These are phyloP conservation scores for Phalacrocorax carbo DNA, from an alignment of 2,113 vertebrate species.

Conservation along the genomic window DNA sequence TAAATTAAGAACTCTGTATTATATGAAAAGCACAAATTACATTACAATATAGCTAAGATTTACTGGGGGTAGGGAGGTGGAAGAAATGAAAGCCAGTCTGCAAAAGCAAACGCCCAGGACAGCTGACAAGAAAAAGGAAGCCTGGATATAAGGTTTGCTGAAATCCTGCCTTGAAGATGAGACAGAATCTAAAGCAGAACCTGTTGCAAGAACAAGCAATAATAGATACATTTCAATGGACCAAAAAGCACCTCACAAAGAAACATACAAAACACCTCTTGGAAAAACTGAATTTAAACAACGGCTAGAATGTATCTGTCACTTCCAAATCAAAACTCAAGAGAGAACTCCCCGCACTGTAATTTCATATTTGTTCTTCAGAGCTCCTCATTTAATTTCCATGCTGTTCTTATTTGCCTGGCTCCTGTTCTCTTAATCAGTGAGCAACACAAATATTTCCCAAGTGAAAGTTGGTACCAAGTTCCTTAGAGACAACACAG, in stretches of 20 bases:
- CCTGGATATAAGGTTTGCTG: not conserved
- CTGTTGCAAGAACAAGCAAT: not conserved
- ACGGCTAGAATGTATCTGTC: not conserved
- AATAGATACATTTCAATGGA: not conserved
- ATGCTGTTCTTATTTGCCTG: not conserved
- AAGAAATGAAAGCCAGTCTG: not conserved
- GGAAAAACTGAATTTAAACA: not conserved
- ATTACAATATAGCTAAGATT: not conserved
- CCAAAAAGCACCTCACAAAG: not conserved
- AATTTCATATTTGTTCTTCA: not conserved
- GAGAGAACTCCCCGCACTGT: not conserved
- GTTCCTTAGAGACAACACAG: not conserved
- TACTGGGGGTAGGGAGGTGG: not conserved
- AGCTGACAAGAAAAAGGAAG: not conserved
- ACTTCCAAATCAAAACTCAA: not conserved
- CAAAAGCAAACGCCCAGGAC: not conserved
- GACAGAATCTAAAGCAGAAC: not conserved
- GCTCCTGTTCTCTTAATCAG: not conserved
- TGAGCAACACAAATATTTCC: not conserved
- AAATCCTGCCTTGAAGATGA: not conserved
- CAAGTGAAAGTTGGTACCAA: not conserved
- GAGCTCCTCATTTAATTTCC: not conserved
- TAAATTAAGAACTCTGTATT: not conserved
- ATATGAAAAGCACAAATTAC: not conserved
- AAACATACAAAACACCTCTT: not conserved